Evolutionary conservation across 1,140 invertebrate species (phyloP).

Genomic region (Aphelinus certus): DNA sequence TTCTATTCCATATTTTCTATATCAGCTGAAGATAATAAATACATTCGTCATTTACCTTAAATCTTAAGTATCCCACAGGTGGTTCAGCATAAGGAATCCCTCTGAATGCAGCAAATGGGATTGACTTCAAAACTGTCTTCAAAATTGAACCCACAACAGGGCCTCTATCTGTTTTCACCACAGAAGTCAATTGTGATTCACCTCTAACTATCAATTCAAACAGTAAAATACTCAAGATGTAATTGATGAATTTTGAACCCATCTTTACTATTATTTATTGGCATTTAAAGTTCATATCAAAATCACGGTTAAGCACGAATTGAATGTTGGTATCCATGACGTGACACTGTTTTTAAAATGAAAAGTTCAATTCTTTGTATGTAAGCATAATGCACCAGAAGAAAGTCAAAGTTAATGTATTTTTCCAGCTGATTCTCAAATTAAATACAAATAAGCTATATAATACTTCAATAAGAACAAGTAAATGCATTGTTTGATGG

Average conservation of each 20-base stretch:
- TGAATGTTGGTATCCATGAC: not conserved
- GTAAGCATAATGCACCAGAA: not conserved
- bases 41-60: conserved; percentile 37
- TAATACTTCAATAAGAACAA: no score
- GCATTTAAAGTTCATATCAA: no score
- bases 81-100: conserved; percentile 53
- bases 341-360: not conserved
- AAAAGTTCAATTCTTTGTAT: not conserved
- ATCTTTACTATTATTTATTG: no score
- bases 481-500: no score
- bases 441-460: no score
- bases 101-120: conserved; percentile 47
- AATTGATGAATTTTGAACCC: no score
- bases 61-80: conserved; percentile 44
- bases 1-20: no score
- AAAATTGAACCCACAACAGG: not conserved
- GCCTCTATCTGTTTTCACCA: not conserved
- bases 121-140: no score
- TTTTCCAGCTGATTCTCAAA: not conserved
- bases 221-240: not conserved
- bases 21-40: no score
- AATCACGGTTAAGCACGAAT: no score
- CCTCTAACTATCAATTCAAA: not conserved
- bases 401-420: not conserved
- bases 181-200: not conserved